Base-by-base conservation (phyloP, 2,888 invertebrate species). In the Leptinotarsa haldemani region DNA sequence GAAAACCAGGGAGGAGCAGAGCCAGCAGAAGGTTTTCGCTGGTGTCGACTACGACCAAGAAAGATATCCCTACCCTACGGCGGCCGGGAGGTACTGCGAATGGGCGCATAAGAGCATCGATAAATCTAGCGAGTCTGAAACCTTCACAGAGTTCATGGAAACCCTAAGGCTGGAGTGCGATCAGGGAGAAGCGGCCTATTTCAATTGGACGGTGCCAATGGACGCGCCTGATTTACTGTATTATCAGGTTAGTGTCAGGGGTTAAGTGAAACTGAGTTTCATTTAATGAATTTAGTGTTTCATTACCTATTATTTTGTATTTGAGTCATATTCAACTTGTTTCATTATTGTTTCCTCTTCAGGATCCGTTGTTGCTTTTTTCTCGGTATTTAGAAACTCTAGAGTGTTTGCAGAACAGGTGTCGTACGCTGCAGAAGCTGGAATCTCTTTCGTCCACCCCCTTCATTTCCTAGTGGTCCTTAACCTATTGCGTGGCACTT, bases 201-300 rank as follows among this genome's bases (percentile, higher is more conserved):
- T 97, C 69, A 92, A 93, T 85, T 97, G 97, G 96, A 95, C 95
- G 0, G 97, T 97, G 50, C 93, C 94, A 0, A 88, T 91, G 80
- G 93, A 95, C 85, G 95, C 97, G 0, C 97, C 97, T 0, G 93
- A 95, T 87, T 84, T 92, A 70, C 89, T 97, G 0, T 97, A 96
- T 85, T 97, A 97, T 87, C 97, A 97, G 93, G 97, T 96, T 40
- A 61, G 61, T 61, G n/a, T 12, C 40, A 40, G 7, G 30, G 30
- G 30, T 30, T 7, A 7, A 30, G 9, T 40, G 40, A 9, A 40
- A 40, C 12, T 40, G 40, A 40, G 9, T 40, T 40, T 40, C 40
- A 9, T 40, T 40, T 0, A 2, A 40, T 40, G 3, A 40, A 9
- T 40, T 40, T 40, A 40, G 12, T 9, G 40, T 40, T 30, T 7